phyloP scores from a whole-genome alignment of 2,113 vertebrate genomes.

The Collichthys lucidus region DNA sequence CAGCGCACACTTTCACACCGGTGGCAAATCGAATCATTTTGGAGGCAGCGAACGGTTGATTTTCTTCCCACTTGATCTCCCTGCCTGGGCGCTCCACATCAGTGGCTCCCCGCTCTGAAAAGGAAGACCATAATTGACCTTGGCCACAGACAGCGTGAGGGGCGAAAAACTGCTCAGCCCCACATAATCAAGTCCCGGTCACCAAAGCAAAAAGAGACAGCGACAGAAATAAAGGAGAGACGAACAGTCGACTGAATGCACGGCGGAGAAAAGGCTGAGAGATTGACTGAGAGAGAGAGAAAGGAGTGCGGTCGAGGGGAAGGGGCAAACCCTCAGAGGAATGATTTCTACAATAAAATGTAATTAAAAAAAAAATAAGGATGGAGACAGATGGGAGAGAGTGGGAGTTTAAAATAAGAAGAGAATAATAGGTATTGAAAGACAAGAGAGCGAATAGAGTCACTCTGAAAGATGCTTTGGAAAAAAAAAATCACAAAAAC shows the following conservation, averaged over 20 bases:
- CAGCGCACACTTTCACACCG: conserved; percentile 59
- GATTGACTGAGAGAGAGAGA: conserved; percentile 5
- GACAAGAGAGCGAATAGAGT: conserved; percentile 22
- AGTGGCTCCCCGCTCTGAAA: conserved; percentile 73
- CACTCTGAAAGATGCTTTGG: conserved; percentile 30
- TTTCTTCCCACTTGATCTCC: conserved; percentile 70
- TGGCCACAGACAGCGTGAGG: conserved; percentile 75
- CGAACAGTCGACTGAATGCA: conserved; percentile 13
- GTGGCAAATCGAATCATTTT: conserved; percentile 74
- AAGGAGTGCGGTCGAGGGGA: background rate
- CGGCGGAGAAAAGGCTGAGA: background rate
- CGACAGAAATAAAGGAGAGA: conserved; percentile 44
- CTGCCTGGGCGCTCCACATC: conserved; percentile 62
- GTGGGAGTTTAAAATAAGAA: conserved; percentile 32
- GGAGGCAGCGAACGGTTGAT: conserved; percentile 68
- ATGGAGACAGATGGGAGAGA: conserved; percentile 33
- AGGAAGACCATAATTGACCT: conserved; percentile 82
- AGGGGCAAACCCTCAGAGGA: conserved; percentile 8
- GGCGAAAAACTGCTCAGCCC: conserved; percentile 72
- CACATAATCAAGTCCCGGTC: conserved; percentile 77
- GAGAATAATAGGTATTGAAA: conserved; percentile 27
- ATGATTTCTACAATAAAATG: background rate
- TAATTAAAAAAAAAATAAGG: background rate
- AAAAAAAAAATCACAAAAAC: conserved; percentile 23
- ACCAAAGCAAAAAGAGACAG: conserved; percentile 63